Base-by-base conservation (phyloP, 2,888 invertebrate genomes). In the Chymomyza caudatula region DNA sequence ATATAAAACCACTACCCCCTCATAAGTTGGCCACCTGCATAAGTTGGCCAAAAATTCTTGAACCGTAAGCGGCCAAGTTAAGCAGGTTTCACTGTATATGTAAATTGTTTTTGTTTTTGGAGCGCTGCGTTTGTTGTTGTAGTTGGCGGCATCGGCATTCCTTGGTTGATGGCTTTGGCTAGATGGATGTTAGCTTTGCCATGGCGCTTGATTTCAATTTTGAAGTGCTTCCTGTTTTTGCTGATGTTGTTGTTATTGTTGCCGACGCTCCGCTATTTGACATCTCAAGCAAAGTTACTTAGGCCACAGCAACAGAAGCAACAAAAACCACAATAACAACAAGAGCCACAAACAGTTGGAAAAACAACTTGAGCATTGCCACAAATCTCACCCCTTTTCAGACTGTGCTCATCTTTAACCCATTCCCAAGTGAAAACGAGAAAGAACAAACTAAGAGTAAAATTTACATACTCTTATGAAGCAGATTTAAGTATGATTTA, bases 171-270 rank as follows among this genome's bases (percentile, higher is more conserved):
- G 22, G 52, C 52, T 23, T 23, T 29, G 17, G 54, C 54, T 54
- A 37, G 47, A 47, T 47, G 19, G 47, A 19, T 19, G 47, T 47
- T n/a, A 44, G 17, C 54, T 37, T 49, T 13, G 62, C 37, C 42
- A 11, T 79, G 84, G 80, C 81, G 81, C 70, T 78, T 78, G 84
- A 83, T 84, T 84, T 81, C 81, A 78, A 83, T 81, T 80, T 81
- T 81, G 77, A 80, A 84, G 81, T 81, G 77, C 73, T 84, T 81
- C 81, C 81, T 84, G 80, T 29, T 68, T 73, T 68, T 76, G 73
- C 54, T 67, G 64, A 57, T 54, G 57, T 65, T 74, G 70, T 67
- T 64, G 65, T 54, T 66, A 62, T 53, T 68, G 61, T 44, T 65
- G 59, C 60, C 58, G 65, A 29, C 67, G 77, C 68, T 73, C 67